Evolutionary conservation across 2,888 invertebrate species (phyloP).

Genomic region (Dryadula phaetusa): DNA sequence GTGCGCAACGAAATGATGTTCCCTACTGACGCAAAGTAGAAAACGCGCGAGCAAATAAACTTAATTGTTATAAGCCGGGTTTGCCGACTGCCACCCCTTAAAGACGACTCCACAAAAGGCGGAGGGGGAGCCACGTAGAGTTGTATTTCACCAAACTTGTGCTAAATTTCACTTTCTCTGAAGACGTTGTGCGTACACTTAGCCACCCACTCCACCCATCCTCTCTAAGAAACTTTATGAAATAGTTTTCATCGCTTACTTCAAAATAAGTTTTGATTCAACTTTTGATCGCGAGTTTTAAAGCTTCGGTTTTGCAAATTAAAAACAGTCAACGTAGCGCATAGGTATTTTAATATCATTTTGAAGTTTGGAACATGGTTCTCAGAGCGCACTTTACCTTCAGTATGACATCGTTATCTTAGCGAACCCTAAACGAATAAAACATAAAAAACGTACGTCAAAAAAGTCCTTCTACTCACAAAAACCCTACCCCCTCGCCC

Average conservation of each 20-base stretch:
- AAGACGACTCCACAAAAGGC: slow-evolving; percentile 59
- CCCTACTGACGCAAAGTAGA: slow-evolving; percentile 57
- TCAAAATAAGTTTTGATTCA: slow-evolving; percentile 48
- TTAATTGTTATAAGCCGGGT: slow-evolving; percentile 83
- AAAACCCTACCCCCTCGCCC: slow-evolving; percentile 79
- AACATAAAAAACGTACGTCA: slow-evolving; percentile 84
- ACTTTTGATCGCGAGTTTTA: slow-evolving; percentile 25
- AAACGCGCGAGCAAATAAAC: slow-evolving; percentile 79
- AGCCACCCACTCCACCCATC: slow-evolving; percentile 69
- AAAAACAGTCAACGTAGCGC: slow-evolving; percentile 12
- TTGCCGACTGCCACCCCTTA: slow-evolving; percentile 69
- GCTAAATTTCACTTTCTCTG: slow-evolving; percentile 84
- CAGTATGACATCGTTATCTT: slow-evolving; percentile 81
- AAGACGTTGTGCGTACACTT: slow-evolving; percentile 82
- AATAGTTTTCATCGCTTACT: slow-evolving; percentile 63
- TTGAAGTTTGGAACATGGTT: slow-evolving; percentile 54
- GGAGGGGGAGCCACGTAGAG: slow-evolving; percentile 62
- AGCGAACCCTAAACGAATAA: slow-evolving; percentile 81
- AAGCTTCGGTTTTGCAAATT: slow-evolving; percentile 1
- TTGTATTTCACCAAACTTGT: slow-evolving; percentile 83
- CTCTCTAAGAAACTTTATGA: slow-evolving; percentile 64
- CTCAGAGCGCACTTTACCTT: slow-evolving; percentile 69
- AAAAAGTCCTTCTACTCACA: slow-evolving; percentile 83
- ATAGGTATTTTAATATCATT: slow-evolving; percentile 23
- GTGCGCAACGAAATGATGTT: slow-evolving; percentile 35